Base-by-base conservation (phyloP, 2,113 vertebrate species). In the Pongo abelii region DNA sequence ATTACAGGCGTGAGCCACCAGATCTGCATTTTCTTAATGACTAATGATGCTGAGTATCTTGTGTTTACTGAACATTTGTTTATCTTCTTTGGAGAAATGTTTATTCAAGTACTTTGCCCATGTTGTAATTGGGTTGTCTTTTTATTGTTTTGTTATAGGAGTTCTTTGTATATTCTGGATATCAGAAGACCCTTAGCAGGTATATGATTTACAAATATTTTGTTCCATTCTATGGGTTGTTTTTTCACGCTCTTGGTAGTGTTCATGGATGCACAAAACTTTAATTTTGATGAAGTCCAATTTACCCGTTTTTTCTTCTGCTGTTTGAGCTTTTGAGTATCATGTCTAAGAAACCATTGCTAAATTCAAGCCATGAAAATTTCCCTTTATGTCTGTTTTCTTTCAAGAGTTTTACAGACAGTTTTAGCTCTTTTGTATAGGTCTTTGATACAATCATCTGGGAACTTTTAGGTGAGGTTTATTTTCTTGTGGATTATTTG, bases 401-500 rank as follows among this genome's bases (percentile, higher is more conserved):
- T 90, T 85, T 81, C 32, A 81, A 83, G 84, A 69, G 20, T 75
- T 83, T 94, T 50, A 20, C 18, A 32, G 27, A 83, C 0, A 38
- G 18, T 87, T 91, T 80, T 38, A 50, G 40, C 57, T 78, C 74
- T 96, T 75, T 86, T 46, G 38, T 50, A 61, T 83, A 91, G 14
- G 57, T 59, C 69, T 69, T 78, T 83, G 81, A 30, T 20, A 12
- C 30, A 96, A 69, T 2, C 59, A 35, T 81, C 85, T 77, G 64
- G 88, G 43, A 89, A 81, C 40, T 94, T 94, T 70, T 38, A 81
- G 81, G 79, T 59, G 11, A 90, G 3, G 0, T 80, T 67, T 89
- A 89, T 79, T 94, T 87, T 59, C 30, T 84, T 92, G 84, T 35
- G 7, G 50, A 59, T 81, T 95, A 89, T 80, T 52, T 87, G n/a